phyloP scores from a whole-genome alignment of 2,888 invertebrate genomes.

The Tetheella fluctuosa region DNA sequence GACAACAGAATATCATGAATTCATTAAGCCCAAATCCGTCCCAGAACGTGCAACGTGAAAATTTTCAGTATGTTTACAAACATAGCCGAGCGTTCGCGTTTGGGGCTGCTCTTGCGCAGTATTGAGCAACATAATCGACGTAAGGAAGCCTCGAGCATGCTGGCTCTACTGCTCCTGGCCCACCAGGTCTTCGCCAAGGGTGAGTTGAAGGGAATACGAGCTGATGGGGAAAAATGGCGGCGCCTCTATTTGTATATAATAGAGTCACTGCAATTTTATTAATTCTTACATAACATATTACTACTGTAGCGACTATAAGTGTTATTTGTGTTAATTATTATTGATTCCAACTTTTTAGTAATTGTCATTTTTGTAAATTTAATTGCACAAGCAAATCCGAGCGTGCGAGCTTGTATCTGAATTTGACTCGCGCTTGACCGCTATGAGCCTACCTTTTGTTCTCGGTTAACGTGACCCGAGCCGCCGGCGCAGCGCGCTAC shows the following conservation, averaged over 20 bases:
- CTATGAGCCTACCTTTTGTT: no score
- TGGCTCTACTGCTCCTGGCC: conserved; percentile 37
- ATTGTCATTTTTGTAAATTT: no score
- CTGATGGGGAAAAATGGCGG: neutral
- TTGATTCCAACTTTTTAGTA: no score
- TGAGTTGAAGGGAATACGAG: conserved; percentile 20
- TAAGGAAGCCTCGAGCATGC: conserved; percentile 39
- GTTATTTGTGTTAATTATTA: no score
- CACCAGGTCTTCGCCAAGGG: conserved; percentile 37
- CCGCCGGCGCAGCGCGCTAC: no score
- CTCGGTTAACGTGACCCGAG: no score
- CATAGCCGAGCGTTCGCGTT: conserved; percentile 28
- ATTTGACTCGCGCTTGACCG: no score
- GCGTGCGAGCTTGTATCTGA: no score
- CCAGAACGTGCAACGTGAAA: conserved; percentile 44
- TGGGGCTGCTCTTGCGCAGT: conserved; percentile 18
- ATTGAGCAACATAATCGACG: conserved; percentile 27
- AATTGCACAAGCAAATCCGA: no score
- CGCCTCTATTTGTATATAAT: neutral
- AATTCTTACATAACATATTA: no score
- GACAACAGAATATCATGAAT: neutral
- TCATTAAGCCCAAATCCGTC: conserved; percentile 35
- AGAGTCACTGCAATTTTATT: no score
- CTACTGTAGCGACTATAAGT: no score
- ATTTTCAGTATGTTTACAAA: conserved; percentile 63